Percentiles rank a stretch among this genome's conserved stretches.
These are phyloP conservation scores for Sphecodes monilicornis DNA, from an alignment of 2,888 invertebrate species.

Conservation along the genomic window DNA sequence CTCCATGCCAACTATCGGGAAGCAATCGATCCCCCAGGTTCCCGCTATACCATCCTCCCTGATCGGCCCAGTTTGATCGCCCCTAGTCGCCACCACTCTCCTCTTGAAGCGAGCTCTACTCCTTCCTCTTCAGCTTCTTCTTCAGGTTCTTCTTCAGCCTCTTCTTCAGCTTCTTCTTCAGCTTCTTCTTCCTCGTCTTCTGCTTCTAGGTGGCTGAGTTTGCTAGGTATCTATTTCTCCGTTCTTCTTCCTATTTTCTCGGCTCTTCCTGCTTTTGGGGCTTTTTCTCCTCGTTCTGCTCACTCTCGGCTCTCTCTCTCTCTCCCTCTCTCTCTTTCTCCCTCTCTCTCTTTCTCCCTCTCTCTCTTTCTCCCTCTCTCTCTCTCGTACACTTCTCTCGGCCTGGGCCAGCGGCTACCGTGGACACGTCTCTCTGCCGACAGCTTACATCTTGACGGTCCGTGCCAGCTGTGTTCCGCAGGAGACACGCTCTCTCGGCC, in stretches of 20 bases:
- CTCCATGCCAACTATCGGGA: slow-evolving; percentile 70
- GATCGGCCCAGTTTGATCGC: slow-evolving; percentile 22
- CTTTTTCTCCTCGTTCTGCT: slow-evolving; percentile 12
- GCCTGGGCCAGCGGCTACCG: slow-evolving; percentile 60
- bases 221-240: background rate
- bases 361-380: slow-evolving; percentile 12
- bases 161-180: background rate
- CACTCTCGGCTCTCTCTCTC: no score
- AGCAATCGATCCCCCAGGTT: slow-evolving; percentile 68
- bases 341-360: slow-evolving; percentile 6
- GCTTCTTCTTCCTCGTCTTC: background rate
- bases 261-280: background rate
- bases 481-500: slow-evolving; percentile 68
- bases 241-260: background rate
- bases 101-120: background rate
- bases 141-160: background rate
- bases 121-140: background rate
- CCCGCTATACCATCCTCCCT: slow-evolving; percentile 52
- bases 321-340: slow-evolving; percentile 17
- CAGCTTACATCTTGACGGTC: slow-evolving; percentile 70
- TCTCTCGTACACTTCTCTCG: slow-evolving; percentile 34
- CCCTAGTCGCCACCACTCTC: background rate
- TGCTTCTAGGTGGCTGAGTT: background rate
- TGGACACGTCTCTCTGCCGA: slow-evolving; percentile 50
- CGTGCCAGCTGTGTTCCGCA: slow-evolving; percentile 63